These are phyloP conservation scores for Ammodramus savannarum DNA, from an alignment of 2,113 vertebrate species.

Conservation along the genomic window DNA sequence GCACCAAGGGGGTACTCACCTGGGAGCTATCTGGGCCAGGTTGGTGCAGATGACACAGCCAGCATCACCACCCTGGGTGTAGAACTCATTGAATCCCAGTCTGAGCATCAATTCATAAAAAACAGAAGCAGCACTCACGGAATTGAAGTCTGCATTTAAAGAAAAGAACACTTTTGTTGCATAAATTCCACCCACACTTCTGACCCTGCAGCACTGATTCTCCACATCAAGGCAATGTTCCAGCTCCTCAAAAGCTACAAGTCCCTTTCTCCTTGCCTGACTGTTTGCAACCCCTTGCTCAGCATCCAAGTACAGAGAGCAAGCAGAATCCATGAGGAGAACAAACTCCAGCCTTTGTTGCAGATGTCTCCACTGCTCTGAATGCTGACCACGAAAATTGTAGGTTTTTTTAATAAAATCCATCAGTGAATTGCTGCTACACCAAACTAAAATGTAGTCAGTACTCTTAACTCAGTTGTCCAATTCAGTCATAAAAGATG, in stretches of 20 bases:
- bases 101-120: slow-evolving; percentile 78
- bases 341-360: background rate
- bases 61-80: slow-evolving; percentile 75
- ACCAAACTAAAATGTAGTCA: no score
- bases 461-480: no score
- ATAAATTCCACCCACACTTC: background rate
- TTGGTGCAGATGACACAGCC: slow-evolving; percentile 74
- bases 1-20: slow-evolving; percentile 43
- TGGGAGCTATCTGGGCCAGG: slow-evolving; percentile 76
- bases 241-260: background rate
- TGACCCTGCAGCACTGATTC: background rate
- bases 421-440: no score
- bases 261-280: background rate
- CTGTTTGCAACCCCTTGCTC: background rate
- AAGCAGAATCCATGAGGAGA: background rate
- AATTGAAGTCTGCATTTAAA: slow-evolving; percentile 56
- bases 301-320: background rate
- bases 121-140: slow-evolving; percentile 64
- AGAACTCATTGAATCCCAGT: slow-evolving; percentile 75
- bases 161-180: background rate
- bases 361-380: background rate
- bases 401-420: no score
- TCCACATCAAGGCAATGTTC: background rate
- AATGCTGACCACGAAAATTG: fast-evolving
- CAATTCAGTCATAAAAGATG: no score